A percentile compares a stretch with the other conserved stretches of the same genome.
Evolutionary conservation across 2,113 vertebrate genomes (phyloP).

Genomic region (Zingel zingel): DNA sequence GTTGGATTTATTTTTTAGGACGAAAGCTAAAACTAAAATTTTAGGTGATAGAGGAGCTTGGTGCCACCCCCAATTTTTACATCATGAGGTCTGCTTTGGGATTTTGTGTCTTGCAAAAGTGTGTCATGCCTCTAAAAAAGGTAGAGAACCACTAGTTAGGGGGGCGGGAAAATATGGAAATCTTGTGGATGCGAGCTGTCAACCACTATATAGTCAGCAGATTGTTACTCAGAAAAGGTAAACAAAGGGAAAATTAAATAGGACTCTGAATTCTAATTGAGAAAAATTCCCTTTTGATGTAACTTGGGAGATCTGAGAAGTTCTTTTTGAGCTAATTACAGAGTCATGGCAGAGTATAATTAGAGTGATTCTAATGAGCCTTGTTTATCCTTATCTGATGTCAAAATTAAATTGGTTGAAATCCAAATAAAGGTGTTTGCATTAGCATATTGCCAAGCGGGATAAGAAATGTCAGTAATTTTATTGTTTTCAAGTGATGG

Average conservation of each 20-base stretch:
- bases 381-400: slow-evolving; percentile 80
- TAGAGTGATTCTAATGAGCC: slow-evolving; percentile 83
- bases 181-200: slow-evolving; percentile 58
- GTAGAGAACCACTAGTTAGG: slow-evolving; percentile 1
- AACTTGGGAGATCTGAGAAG: slow-evolving; percentile 78
- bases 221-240: slow-evolving; percentile 67
- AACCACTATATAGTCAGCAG: slow-evolving; percentile 40
- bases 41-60: background rate
- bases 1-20: background rate
- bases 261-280: slow-evolving; percentile 75
- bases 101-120: slow-evolving; percentile 26
- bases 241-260: slow-evolving; percentile 76
- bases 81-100: background rate
- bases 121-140: slow-evolving; percentile 29
- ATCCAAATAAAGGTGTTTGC: slow-evolving; percentile 69
- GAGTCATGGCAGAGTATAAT: slow-evolving; percentile 77
- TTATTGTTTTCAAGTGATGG: slow-evolving; percentile 48
- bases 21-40: background rate
- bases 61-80: background rate
- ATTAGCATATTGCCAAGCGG: slow-evolving; percentile 51
- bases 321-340: slow-evolving; percentile 79
- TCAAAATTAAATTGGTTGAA: slow-evolving; percentile 74
- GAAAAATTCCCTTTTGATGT: slow-evolving; percentile 83
- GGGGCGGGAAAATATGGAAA: slow-evolving; percentile 54
- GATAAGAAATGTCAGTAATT: slow-evolving; percentile 29